Base-by-base conservation (phyloP, 64 coral and sea anemone genomes). In the Pocillopora damicornis region DNA sequence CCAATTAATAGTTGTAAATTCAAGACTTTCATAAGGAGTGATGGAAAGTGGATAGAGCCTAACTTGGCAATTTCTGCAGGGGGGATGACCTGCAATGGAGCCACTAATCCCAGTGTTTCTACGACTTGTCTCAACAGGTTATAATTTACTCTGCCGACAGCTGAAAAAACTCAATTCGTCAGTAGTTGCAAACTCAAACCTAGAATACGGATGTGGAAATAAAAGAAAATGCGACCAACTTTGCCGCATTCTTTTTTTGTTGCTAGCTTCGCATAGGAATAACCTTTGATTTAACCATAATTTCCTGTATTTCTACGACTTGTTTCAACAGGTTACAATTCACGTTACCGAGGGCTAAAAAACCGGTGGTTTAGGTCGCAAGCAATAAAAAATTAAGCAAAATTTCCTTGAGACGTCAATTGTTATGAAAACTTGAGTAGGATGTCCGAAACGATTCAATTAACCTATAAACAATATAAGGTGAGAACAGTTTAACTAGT, bases 301-400 rank as follows among this genome's bases (percentile, higher is more conserved):
- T 77, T 77, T 77, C 38, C 37, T 58, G 11, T 79, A 11, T 30
- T 25, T 60, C 65, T 63, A 13, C 63, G 18, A 79, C 13, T 11
- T 23, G 79, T 36, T 14, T 11, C 57, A 14, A 58, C 81, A 85
- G 81, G 81, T 85, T 15, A 72, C 38, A 72, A 11, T 72, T 85
- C n/a, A 22, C 16, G 69, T 25, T 73, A 9, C 60, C 42, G 67
- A n/a, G 5, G 20, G 13, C 17, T 15, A 14, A 25, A 13, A 79
- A 58, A 65, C 81, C 65, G 81, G 81, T 85, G 81, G 81, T 85
- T 67, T 13, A 18, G 11, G 35, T 83, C 7, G 81, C 20, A 57
- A 37, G 42, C 51, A 42, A 72, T 85, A 25, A 85, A 72, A 85
- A 71, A 85, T 85, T 85, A 22, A 85, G 30, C 2, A 25, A 72